These are phyloP conservation scores for Rhinichthys klamathensis DNA, from an alignment of 2,113 vertebrate species.

Conservation along the genomic window DNA sequence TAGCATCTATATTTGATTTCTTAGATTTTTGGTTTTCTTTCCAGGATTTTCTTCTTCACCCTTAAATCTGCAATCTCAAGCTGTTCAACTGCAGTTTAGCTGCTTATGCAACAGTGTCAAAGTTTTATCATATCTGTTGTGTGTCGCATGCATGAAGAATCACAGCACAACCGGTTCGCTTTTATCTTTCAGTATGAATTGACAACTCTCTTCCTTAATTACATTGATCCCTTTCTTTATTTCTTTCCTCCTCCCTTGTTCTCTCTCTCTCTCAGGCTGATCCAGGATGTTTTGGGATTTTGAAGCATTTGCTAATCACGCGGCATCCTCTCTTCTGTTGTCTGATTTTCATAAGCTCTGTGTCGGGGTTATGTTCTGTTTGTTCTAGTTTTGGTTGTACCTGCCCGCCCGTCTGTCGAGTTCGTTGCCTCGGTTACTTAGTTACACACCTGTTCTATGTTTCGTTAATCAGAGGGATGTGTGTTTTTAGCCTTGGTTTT, in stretches of 20 bases:
- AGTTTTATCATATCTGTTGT: not conserved
- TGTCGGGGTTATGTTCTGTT: not conserved
- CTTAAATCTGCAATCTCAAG: not conserved
- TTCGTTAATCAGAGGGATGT: too few relatives aligned
- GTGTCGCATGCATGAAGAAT: not conserved
- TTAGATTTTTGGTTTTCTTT: not conserved
- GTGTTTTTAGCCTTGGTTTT: too few relatives aligned
- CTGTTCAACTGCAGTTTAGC: not conserved
- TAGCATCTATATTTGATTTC: not conserved
- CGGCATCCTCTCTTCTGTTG: not conserved
- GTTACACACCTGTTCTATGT: too few relatives aligned
- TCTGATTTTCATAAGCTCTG: not conserved
- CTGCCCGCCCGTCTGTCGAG: too few relatives aligned
- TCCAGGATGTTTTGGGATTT: conserved; percentile 41
- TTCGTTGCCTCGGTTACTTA: too few relatives aligned
- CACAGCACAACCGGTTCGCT: not conserved
- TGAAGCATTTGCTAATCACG: not conserved
- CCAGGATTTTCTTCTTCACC: not conserved
- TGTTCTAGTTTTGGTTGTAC: too few relatives aligned
- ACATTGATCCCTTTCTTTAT: not conserved
- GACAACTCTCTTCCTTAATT: not conserved
- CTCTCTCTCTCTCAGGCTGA: conserved; percentile 41
- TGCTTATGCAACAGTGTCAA: not conserved
- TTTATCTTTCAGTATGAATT: not conserved
- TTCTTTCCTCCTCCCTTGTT: conserved; percentile 8